A percentile compares a stretch with the other conserved stretches of the same genome.
phyloP scores from a whole-genome alignment of 2,113 vertebrate genomes.

The Pygoscelis antarcticus region DNA sequence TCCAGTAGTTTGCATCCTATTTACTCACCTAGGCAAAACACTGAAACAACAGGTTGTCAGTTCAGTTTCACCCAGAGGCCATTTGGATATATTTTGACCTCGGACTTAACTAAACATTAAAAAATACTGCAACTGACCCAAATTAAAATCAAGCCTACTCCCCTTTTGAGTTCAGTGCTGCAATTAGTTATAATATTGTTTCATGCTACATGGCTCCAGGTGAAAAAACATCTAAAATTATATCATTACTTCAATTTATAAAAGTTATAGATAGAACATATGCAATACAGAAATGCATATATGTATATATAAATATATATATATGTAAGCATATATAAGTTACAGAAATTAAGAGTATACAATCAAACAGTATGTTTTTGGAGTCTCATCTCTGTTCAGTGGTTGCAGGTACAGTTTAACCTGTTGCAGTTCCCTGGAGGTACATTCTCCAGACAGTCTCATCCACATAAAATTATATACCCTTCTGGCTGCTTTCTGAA shows the following conservation, averaged over 20 bases:
- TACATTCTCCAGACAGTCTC: neutral
- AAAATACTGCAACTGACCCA: neutral
- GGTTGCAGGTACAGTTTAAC: neutral
- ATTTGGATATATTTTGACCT: neutral
- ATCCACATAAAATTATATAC: neutral
- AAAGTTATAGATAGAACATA: neutral
- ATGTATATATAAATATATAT: neutral
- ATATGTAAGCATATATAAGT: neutral
- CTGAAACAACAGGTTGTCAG: neutral
- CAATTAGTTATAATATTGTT: neutral
- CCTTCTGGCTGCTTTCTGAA: neutral
- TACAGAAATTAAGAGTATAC: neutral
- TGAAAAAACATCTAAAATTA: neutral
- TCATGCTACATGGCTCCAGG: neutral
- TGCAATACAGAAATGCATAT: neutral
- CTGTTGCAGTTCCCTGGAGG: neutral
- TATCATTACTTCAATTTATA: neutral
- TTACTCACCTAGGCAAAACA: neutral
- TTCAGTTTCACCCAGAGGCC: neutral
- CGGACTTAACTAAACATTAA: neutral
- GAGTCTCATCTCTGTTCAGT: neutral
- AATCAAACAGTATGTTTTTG: neutral
- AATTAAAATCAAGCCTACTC: neutral
- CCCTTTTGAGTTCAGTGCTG: neutral
- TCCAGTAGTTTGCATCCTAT: neutral